A percentile compares a stretch with the other conserved stretches of the same genome.
phyloP scores from a whole-genome alignment of 2,113 vertebrate genomes.

The Hucho hucho region DNA sequence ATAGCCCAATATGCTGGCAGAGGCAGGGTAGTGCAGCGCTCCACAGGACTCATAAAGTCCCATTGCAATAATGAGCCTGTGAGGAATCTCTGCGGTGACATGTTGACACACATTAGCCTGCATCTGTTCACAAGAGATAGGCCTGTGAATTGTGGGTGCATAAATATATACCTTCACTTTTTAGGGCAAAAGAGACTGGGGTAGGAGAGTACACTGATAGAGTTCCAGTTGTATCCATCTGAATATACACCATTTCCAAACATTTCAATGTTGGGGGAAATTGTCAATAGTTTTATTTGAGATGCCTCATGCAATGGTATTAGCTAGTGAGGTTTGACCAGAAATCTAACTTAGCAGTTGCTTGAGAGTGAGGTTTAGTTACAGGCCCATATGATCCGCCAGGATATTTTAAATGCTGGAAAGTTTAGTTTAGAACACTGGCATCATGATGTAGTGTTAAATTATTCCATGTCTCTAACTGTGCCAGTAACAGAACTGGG shows the following conservation, averaged over 20 bases:
- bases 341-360: background rate
- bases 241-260: background rate
- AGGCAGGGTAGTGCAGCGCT: background rate
- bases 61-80: background rate
- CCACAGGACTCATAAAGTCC: background rate
- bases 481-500: background rate
- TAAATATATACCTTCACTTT: too few species aligned
- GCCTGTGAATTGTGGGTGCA: too few species aligned
- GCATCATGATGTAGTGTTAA: background rate
- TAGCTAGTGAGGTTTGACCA: conserved; percentile 8
- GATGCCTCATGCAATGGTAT: background rate
- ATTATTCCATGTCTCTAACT: background rate
- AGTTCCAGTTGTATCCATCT: too few species aligned
- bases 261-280: background rate
- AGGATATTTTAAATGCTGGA: background rate
- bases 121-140: too few species aligned
- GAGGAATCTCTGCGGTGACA: background rate
- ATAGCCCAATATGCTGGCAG: background rate
- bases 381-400: background rate
- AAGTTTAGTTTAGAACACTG: background rate
- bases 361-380: background rate
- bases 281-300: background rate
- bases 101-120: background rate
- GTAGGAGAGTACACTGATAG: too few species aligned
- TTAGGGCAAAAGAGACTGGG: too few species aligned